A percentile compares a stretch with the other conserved stretches of the same genome.
Conservation (phyloP, 2,888 invertebrate genomes). For the Perdita meconis region DNA sequence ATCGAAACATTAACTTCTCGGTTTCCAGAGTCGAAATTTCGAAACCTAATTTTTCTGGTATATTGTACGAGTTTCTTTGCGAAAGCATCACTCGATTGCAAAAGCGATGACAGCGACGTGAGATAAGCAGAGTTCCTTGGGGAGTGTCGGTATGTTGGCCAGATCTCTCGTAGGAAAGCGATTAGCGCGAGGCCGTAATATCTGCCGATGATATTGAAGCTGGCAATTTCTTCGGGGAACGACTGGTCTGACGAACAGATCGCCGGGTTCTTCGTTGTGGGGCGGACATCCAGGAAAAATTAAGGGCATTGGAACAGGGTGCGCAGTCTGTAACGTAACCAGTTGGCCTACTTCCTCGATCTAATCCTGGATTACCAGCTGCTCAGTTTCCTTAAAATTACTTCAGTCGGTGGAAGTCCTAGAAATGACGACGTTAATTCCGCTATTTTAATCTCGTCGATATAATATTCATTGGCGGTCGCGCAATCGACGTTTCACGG, state of each 20-base stretch:
- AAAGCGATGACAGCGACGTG: conserved; percentile 2
- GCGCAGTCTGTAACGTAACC: not conserved
- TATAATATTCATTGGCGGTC: conserved; percentile 31
- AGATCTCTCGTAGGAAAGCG: conserved; percentile 7
- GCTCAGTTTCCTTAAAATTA: conserved; percentile 36
- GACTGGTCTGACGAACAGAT: not conserved
- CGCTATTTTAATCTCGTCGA: conserved; percentile 30
- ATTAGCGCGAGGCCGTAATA: conserved; percentile 19
- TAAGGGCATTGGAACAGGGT: conserved; percentile 2
- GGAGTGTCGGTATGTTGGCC: not conserved
- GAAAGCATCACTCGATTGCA: not conserved
- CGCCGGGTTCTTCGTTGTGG: not conserved
- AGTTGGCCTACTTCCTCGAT: conserved; percentile 35
- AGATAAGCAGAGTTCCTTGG: conserved; percentile 17
- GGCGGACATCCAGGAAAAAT: conserved; percentile 22
- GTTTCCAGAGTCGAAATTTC: too few species aligned
- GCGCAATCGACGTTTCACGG: not conserved
- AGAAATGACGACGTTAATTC: conserved; percentile 32
- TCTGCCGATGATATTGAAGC: conserved; percentile 2
- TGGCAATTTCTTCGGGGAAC: not conserved
- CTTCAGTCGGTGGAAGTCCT: not conserved
- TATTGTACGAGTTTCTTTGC: conserved; percentile 4
- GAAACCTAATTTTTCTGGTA: not conserved
- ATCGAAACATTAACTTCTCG: too few species aligned
- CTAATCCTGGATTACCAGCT: conserved; percentile 46